phyloP scores from a whole-genome alignment of 2,888 invertebrate genomes.

The Phengaris alcon region DNA sequence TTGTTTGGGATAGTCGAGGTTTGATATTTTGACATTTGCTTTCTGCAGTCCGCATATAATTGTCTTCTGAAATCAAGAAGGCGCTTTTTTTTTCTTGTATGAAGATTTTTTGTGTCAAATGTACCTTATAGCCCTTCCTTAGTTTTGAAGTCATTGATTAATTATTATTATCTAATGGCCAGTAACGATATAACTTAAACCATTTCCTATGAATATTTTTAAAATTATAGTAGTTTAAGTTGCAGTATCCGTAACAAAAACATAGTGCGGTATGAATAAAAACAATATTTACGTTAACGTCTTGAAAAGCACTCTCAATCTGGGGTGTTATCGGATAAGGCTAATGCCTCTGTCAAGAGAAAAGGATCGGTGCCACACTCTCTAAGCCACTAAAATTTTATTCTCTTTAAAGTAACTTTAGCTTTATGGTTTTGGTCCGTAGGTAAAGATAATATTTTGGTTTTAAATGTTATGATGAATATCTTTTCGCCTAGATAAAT shows the following conservation, averaged over 20 bases:
- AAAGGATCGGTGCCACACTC: constrained; percentile 30
- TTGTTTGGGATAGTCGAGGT: too few relatives aligned
- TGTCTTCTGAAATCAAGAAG: too few relatives aligned
- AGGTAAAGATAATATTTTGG: constrained; percentile 30
- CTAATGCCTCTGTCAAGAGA: constrained; percentile 36
- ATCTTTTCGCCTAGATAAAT: constrained; percentile 3
- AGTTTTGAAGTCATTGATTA: too few relatives aligned
- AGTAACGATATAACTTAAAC: too few relatives aligned
- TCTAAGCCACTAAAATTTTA: constrained; percentile 28
- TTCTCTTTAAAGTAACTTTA: constrained; percentile 31
- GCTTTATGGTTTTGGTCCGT: constrained; percentile 20
- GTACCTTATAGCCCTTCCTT: too few relatives aligned
- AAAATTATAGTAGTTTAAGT: background rate
- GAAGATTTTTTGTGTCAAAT: too few relatives aligned
- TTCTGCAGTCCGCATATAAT: too few relatives aligned
- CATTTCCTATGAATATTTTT: too few relatives aligned
- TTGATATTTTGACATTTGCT: too few relatives aligned
- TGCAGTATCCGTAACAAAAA: background rate
- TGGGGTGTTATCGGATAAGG: constrained; percentile 37
- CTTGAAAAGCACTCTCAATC: constrained; percentile 30
- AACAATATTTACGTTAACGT: constrained; percentile 7
- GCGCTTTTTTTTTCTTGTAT: too few relatives aligned
- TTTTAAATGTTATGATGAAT: constrained; percentile 17
- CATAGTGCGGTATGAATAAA: constrained; percentile 2
- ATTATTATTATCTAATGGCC: too few relatives aligned